These are phyloP conservation scores for Oeneis ivallda DNA, from an alignment of 2,888 invertebrate species.

Conservation along the genomic window DNA sequence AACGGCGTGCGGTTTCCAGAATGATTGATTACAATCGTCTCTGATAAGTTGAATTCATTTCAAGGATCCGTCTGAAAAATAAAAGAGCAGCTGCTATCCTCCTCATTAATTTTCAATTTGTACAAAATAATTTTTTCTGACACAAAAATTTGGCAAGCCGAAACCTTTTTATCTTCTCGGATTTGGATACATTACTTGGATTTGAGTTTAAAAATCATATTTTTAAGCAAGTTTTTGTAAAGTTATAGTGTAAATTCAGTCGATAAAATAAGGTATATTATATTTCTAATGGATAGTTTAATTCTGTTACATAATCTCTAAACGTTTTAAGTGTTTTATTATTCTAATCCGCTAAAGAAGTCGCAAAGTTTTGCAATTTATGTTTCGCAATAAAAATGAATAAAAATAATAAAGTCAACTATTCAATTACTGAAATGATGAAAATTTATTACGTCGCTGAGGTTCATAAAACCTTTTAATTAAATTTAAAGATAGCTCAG, in stretches of 20 bases:
- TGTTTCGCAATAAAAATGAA: conserved; percentile 2
- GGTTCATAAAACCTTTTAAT: conserved; percentile 31
- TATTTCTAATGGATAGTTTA: no score
- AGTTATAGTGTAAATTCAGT: no score
- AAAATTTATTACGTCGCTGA: conserved; percentile 26
- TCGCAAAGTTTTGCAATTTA: background rate
- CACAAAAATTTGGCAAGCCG: no score
- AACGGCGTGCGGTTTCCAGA: background rate
- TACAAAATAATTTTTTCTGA: background rate
- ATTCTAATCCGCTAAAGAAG: background rate
- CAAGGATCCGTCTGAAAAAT: background rate
- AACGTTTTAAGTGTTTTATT: background rate
- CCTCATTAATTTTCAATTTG: conserved; percentile 3
- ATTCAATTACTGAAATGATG: conserved; percentile 25
- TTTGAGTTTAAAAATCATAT: no score
- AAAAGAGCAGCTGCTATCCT: background rate
- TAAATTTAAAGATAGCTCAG: conserved; percentile 32
- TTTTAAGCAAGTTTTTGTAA: no score
- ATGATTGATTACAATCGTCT: conserved; percentile 12
- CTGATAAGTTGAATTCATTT: background rate
- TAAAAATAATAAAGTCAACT: conserved; percentile 3
- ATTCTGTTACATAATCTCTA: no score
- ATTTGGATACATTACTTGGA: no score
- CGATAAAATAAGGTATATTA: no score
- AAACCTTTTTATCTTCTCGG: no score